Conservation (phyloP, 2,113 vertebrate species). For the Pycnonotus jocosus region DNA sequence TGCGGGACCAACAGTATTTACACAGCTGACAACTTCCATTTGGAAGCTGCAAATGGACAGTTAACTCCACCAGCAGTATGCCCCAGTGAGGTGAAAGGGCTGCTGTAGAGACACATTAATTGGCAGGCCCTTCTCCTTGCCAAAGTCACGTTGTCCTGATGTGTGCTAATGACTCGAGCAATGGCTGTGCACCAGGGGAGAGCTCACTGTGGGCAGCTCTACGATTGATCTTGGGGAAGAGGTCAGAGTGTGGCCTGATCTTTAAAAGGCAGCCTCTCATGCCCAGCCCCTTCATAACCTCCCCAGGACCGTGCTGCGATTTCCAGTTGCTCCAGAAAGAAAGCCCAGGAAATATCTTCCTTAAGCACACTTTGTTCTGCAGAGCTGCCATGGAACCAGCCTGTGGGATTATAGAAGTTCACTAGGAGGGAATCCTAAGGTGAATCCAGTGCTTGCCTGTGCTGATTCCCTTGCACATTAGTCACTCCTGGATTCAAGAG, state of each 20-base stretch:
- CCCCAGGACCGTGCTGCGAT: background rate
- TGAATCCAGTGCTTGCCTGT: background rate
- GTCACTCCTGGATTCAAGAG: background rate
- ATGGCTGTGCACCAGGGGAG: background rate
- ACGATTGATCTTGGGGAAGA: fast-evolving
- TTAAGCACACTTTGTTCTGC: background rate
- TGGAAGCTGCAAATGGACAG: background rate
- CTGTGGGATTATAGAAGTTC: background rate
- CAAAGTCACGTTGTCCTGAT: background rate
- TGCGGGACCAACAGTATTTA: background rate
- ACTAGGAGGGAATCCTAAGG: background rate
- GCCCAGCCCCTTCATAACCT: background rate
- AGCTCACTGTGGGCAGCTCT: background rate
- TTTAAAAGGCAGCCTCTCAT: background rate
- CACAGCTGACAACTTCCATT: conserved; percentile 7
- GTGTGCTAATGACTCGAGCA: background rate
- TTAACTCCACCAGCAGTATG: background rate
- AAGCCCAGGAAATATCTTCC: background rate
- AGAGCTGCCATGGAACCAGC: background rate
- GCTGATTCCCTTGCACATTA: background rate
- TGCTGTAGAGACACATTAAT: background rate
- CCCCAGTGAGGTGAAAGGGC: background rate
- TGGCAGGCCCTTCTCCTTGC: background rate
- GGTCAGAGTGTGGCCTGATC: background rate
- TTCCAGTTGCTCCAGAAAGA: background rate